Evolutionary conservation across 64 coral and sea anemone species (phyloP), one percentile per base, ranked within the genome.

Genomic region (Dendrophyllia cribrosa): DNA sequence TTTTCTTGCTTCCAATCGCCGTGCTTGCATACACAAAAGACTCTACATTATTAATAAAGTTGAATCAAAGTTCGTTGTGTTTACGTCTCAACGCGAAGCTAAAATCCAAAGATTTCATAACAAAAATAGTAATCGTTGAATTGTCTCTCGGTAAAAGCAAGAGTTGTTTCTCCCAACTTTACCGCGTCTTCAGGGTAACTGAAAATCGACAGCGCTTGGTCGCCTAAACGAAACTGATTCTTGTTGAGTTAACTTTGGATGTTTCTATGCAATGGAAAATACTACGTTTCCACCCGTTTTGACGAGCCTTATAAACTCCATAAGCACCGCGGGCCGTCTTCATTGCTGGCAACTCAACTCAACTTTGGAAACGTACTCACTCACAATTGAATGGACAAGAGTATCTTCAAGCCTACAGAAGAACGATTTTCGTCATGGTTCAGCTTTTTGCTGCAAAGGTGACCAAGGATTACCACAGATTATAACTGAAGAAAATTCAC

Each of bases 341-440:
- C 20, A 77, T 53, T 55, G 75, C n/a, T 77, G 75, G 75, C 51
- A 56, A 53, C 75, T 77, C 1, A 21, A 55, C 6, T 23, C 49
- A 3, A 77, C 51, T 53, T 55, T 56, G 48, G 75, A 77, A 53
- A 23, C 5, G 20, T 55, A 77, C 17, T 77, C 75, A 3, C 21
- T 77, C 8, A 77, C 75, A 23, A 50, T 77, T 56, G 75, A 77
- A 58, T 77, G 75, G 75, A 24, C 50, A 17, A 77, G 75, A 23
- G 0, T 15, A 22, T 1, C 9, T 55, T 23, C 7, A 50, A 53
- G 75, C 20, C 17, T 23, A 5, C 21, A 3, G 19, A 24, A 64
- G 14, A 19, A 15, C 1, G 17, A 64, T 20, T 14, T 64, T 19
- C 5, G 4, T 19, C 13, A 64, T 6, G 13, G 5, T 64, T 20